These are phyloP conservation scores for Craseonycteris thonglongyai DNA, from an alignment of 2,113 vertebrate genomes.

Conservation along the genomic window DNA sequence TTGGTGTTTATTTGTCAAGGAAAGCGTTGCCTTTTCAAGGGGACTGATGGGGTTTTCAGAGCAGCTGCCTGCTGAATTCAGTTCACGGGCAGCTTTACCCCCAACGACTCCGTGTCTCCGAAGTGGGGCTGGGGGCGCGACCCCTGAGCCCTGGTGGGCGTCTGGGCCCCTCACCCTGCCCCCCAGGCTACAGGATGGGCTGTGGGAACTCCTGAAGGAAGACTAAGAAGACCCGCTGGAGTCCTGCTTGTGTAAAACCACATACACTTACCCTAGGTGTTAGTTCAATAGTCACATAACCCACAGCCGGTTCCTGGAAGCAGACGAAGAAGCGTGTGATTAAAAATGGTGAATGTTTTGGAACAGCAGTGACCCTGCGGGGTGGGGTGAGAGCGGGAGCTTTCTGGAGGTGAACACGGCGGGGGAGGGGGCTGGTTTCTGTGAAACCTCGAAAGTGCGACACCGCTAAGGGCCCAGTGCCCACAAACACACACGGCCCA, in stretches of 20 bases:
- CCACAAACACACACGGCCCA: accelerated
- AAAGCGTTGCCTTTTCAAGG: not conserved
- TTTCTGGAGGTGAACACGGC: not conserved
- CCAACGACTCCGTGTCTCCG: accelerated
- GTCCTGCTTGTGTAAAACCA: no score
- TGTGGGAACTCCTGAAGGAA: not conserved
- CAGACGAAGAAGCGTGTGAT: not conserved
- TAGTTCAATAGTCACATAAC: no score
- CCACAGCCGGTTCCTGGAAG: not conserved
- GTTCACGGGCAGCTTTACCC: not conserved
- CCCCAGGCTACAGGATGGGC: not conserved
- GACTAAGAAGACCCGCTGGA: not conserved
- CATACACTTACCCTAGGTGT: accelerated
- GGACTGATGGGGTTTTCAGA: accelerated
- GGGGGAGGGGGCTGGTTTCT: not conserved
- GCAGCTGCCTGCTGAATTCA: not conserved
- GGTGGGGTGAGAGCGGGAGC: no score
- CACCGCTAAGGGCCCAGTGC: not conserved
- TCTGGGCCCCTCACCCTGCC: no score
- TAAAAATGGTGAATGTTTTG: not conserved
- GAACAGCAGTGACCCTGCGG: accelerated
- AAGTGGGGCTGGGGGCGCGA: accelerated
- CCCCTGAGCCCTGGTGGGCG: not conserved
- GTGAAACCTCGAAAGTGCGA: not conserved
- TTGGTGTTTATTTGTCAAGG: not conserved